Evolutionary conservation across 1,140 invertebrate genomes (phyloP).

Genomic region (Neotoxoptera formosana): DNA sequence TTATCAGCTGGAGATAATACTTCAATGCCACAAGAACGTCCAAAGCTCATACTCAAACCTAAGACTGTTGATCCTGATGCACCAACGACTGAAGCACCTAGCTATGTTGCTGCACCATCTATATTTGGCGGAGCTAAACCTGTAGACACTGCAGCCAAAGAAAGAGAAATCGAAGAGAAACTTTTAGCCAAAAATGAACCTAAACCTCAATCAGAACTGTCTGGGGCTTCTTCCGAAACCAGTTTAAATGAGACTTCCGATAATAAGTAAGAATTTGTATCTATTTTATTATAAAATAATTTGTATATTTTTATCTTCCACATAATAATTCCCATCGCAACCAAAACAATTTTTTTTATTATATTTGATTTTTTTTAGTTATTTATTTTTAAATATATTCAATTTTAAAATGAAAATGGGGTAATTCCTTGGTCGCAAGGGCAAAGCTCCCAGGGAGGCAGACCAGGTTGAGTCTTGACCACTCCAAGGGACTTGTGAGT

Average conservation of each 20-base stretch:
- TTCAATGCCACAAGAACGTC: conserved; percentile 26
- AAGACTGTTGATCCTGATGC: conserved; percentile 60
- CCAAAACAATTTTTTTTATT: not conserved
- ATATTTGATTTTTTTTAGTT: too few species aligned
- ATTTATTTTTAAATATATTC: too few species aligned
- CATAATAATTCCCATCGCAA: not conserved
- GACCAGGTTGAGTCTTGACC: too few species aligned
- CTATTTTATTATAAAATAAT: not conserved
- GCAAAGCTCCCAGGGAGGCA: too few species aligned
- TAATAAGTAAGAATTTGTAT: conserved; percentile 60
- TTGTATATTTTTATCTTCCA: not conserved
- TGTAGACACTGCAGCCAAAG: conserved; percentile 87
- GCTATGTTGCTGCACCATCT: conserved; percentile 69
- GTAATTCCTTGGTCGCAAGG: too few species aligned
- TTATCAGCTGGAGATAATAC: conserved; percentile 55
- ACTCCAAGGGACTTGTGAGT: too few species aligned
- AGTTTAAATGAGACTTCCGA: conserved; percentile 63
- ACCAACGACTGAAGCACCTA: conserved; percentile 61
- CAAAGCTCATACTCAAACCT: conserved; percentile 45
- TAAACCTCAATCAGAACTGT: conserved; percentile 63
- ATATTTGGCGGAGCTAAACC: conserved; percentile 93
- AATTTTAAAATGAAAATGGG: too few species aligned
- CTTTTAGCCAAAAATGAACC: conserved; percentile 50
- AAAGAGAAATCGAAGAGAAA: conserved; percentile 75
- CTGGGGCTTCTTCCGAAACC: conserved; percentile 66